phyloP scores from a whole-genome alignment of 2,797 vertebrate genomes.

The Xyrichtys novacula region DNA sequence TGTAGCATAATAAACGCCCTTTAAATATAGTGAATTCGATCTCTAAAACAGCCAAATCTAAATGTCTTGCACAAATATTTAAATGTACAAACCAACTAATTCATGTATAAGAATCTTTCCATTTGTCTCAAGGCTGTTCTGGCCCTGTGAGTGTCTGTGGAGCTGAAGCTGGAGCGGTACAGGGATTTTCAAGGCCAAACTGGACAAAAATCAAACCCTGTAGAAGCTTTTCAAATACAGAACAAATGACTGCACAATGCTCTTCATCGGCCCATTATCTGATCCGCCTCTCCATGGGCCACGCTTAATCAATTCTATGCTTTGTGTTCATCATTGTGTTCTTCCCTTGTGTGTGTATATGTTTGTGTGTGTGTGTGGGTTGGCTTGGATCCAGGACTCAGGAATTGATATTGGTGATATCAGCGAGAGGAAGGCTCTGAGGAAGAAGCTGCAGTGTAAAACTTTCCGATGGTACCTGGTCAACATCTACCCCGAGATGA shows the following conservation, averaged over 20 bases:
- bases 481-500: conserved; percentile 98
- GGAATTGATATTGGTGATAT: conserved; percentile 98
- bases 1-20: neutral
- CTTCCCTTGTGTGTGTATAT: conserved; percentile 27
- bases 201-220: conserved; percentile 31
- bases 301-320: conserved; percentile 39
- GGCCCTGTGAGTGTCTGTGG: neutral
- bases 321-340: conserved; percentile 21
- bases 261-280: conserved; percentile 35
- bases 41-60: neutral
- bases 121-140: conserved; percentile 6
- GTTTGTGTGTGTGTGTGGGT: conserved; percentile 18
- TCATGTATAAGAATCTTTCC: neutral
- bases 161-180: conserved; percentile 16
- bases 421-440: conserved; percentile 93
- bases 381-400: conserved; percentile 86
- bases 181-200: conserved; percentile 21
- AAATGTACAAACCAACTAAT: neutral
- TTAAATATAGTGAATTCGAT: neutral
- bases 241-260: conserved; percentile 37
- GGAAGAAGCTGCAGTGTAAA: conserved; percentile 96
- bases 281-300: conserved; percentile 39
- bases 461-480: conserved; percentile 98
- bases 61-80: neutral
- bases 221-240: conserved; percentile 34